Conservation (phyloP, 2,888 invertebrate species). For the Xestia xanthographa region DNA sequence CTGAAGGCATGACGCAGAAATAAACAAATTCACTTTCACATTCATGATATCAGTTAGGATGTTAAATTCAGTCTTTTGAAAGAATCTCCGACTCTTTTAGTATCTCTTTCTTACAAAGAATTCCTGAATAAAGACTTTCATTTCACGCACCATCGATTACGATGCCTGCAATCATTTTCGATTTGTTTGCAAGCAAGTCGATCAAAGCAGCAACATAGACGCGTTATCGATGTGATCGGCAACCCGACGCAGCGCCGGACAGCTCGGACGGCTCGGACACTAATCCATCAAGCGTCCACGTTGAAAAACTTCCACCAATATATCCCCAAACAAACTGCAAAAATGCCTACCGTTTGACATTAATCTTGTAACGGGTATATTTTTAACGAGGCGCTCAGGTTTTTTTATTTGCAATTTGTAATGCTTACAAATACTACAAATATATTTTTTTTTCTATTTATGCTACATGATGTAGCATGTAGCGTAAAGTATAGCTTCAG, state of each 20-base stretch:
- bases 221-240: conserved; percentile 47
- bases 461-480: too few relatives aligned
- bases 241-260: conserved; percentile 28
- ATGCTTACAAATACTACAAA: not conserved
- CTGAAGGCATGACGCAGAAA: not conserved
- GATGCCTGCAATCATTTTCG: not conserved
- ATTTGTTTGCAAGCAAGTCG: conserved; percentile 37
- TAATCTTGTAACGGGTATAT: conserved; percentile 43
- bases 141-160: not conserved
- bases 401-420: conserved; percentile 33
- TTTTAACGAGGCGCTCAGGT: conserved; percentile 19
- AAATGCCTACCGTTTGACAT: conserved; percentile 53
- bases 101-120: not conserved
- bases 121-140: not conserved
- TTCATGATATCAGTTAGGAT: not conserved
- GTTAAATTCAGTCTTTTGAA: too few relatives aligned
- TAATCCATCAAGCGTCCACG: conserved; percentile 57
- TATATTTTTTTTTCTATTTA: not conserved
- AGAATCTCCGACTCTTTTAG: too few relatives aligned
- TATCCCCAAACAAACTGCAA: conserved; percentile 40
- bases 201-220: conserved; percentile 35
- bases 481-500: too few relatives aligned
- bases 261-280: conserved; percentile 37
- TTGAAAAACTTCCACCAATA: conserved; percentile 41
- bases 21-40: not conserved